A percentile compares a stretch with the other conserved stretches of the same genome.
Conservation (phyloP, 2,113 vertebrate genomes). For the Amazona vittata region DNA sequence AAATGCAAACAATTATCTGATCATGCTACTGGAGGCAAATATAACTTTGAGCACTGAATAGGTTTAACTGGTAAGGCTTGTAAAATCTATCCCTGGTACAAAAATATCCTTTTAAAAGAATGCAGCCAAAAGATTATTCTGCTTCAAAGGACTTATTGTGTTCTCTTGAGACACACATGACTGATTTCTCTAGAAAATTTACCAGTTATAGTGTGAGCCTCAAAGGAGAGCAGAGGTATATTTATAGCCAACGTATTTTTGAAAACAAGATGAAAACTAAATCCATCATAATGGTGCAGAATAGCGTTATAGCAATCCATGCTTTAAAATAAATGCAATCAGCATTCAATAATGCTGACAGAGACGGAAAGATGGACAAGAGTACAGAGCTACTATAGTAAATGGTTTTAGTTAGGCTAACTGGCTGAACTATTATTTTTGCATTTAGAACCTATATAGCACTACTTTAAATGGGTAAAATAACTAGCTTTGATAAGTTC, state of each 20-base stretch:
- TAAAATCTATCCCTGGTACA: not conserved
- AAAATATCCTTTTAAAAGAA: conserved; percentile 56
- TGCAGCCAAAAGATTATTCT: conserved; percentile 58
- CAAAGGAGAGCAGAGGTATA: conserved; percentile 68
- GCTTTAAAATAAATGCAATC: conserved; percentile 68
- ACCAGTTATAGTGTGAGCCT: conserved; percentile 39
- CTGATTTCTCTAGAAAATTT: conserved; percentile 71
- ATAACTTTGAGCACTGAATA: not conserved
- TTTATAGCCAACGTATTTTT: conserved; percentile 68
- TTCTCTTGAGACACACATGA: conserved; percentile 58
- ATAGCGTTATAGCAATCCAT: conserved; percentile 49
- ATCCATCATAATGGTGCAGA: conserved; percentile 38
- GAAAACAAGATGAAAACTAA: conserved; percentile 75
- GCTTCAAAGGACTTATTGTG: conserved; percentile 71
- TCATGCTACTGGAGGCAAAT: not conserved
- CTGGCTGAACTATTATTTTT: conserved; percentile 28
- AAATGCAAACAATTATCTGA: not conserved
- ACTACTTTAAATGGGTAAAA: conserved; percentile 27
- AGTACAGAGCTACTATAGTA: conserved; percentile 4
- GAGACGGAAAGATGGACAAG: conserved; percentile 53
- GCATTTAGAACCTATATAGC: not conserved
- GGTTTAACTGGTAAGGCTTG: not conserved
- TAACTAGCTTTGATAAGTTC: conserved; percentile 12
- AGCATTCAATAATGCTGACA: conserved; percentile 62
- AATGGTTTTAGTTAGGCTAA: conserved; percentile 59